Evolutionary conservation across 1,140 invertebrate genomes (phyloP), one percentile per base, ranked within the genome.

Genomic region (Ips typographus): DNA sequence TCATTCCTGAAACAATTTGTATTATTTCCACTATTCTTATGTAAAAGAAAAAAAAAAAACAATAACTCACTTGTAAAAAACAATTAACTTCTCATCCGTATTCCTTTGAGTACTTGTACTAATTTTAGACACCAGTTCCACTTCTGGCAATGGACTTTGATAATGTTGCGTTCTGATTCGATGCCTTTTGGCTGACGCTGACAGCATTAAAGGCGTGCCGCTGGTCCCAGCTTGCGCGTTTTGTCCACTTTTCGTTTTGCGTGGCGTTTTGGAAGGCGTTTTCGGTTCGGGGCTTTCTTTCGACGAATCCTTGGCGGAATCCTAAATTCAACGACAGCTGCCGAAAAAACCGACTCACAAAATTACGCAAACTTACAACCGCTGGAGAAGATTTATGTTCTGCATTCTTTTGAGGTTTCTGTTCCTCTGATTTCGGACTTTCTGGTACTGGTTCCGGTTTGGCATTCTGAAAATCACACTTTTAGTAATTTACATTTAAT

Each of bases 31-130:
- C 22, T 22, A 36, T 37, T 55, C 52, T 7, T 4, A 36, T n/a
- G 4, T 55, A 40, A 41, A 59, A 59, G 40, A 59, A 37, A 41
- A 59, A n/a, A 38, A 36, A 52, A 39, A 38, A 55, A 60, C 39
- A 22, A 43, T 37, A 51, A 56, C 85, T 83, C 84, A 92, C 90
- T 91, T 92, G 78, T 91, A 92, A 77, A 93, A 92, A 41, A 91
- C 88, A 77, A 93, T 91, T 39, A 94, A 86, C 80, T 94, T 94
- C 64, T 94, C 92, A 75, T 94, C 92, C 36, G 85, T 83, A 56
- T 83, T 82, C 76, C 87, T 88, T 43, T 87, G 88, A 8, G 88
- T 82, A 8, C 86, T 88, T 0, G 84, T 83, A 40, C 84, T 85
- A 3, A 87, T 80, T 78, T 92, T 92, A 1, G 90, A 87, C 36